Evolutionary conservation across 2,113 vertebrate genomes (phyloP), one percentile per base, ranked within the genome.

Genomic region (Oceanites oceanicus): DNA sequence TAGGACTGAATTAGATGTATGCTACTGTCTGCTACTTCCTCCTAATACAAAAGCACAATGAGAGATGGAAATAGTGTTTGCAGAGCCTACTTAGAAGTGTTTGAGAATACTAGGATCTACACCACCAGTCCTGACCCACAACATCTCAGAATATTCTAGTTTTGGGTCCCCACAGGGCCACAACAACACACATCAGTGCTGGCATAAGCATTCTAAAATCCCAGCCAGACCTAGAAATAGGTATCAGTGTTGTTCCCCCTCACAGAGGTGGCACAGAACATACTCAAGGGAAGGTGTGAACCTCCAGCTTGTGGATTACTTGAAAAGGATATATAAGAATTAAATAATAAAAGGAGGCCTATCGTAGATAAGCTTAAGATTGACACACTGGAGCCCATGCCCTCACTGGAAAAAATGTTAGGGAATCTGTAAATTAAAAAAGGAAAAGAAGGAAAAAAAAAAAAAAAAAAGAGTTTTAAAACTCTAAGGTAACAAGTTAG

Each of bases 111-210:
- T 3, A 45, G 11, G 18, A 52, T 23, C 19, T 49, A 36, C 30
- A 30, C 32, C 47, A 47, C 19, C 56, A 68, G 36, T 58, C 67
- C 49, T 40, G 47, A 52, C 29, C 27, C 11, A 27, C 22, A 66
- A 15, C n/a, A 78, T 63, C 49, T 32, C 42, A 52, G 72, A 68
- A 52, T 26, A 52, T 27, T 53, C 36, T 50, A 45, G 40, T 15
- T 62, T 49, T 52, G 16, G 23, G 34, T 74, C 72, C 34, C 25
- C 42, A 12, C 15, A 58, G 49, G 47, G 36, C 15, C 25, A 47
- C 15, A 9, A 11, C 8, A 9, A 3, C 49, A 7, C 25, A 56
- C 0, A 0, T 10, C 38, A 52, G 50, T 10, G 30, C 30, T 32
- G 11, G 25, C 36, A 12, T 15, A 52, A 68, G 61, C 22, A 23